Evolutionary conservation across 2,888 invertebrate genomes (phyloP), one percentile per base, ranked within the genome.

Genomic region (Drosophila melanocephala): DNA sequence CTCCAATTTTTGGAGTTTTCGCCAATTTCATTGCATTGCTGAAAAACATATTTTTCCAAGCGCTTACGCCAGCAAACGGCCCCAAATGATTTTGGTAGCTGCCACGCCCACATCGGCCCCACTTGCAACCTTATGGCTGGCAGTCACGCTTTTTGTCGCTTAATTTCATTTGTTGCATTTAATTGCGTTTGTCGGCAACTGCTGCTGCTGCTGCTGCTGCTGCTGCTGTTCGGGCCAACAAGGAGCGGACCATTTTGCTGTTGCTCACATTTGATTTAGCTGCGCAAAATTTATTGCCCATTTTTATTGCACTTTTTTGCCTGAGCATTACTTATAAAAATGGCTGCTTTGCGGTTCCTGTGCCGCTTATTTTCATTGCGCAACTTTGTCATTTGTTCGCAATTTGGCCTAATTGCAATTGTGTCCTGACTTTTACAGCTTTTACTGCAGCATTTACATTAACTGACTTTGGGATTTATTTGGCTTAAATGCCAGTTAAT

Each of bases 91-190:
- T 75, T 73, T 51, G 51, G 33, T 28, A 14, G 65, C 28, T 42
- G 59, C 7, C 67, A 67, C 74, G 67, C 72, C 72, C 72, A 59
- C 26, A 0, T 19, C 4, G 3, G 14, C 28, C 22, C 50, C 39
- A 28, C 0, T 35, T 32, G 32, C 64, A 51, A 58, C 32, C 76
- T 72, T 68, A 79, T 75, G 60, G 73, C 65, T 60, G 62, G 32
- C 55, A 74, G 79, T 87, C 89, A 89, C 82, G 88, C 82, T 70
- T 60, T 73, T 72, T 72, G 75, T 68, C 81, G 82, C 81, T 87
- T 87, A 89, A 87, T 84, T 86, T 81, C 75, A 87, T 88, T 88
- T 83, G 75, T 86, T 79, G 87, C 87, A 84, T 81, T 87, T 88
- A 88, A 88, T 90, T 88, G 88, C 88, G 69, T 79, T 79, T 73